Conservation (phyloP, 2,797 vertebrate species). For the Knipowitschia caucasica region DNA sequence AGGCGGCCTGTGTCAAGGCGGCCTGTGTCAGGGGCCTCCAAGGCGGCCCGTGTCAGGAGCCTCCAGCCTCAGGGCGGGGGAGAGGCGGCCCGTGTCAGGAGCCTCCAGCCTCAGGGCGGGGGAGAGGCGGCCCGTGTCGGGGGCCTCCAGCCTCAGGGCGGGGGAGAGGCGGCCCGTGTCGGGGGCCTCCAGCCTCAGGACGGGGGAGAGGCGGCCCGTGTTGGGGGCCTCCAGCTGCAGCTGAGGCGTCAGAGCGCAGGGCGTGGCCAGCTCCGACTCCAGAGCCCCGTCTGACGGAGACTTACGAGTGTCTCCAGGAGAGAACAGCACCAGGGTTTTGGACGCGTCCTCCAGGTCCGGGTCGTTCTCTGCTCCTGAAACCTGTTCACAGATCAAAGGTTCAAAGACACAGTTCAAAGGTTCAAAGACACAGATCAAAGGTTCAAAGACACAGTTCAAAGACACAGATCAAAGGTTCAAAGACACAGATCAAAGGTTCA, state of each 20-base stretch:
- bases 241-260: conserved; percentile 76
- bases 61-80: conserved; percentile 82
- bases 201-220: too few species aligned
- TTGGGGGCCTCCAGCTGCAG: conserved; percentile 69
- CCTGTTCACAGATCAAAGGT: conserved; percentile 23
- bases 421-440: not conserved
- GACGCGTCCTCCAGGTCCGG: conserved; percentile 94
- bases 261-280: conserved; percentile 83
- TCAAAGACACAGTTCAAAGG: too few species aligned
- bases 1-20: too few species aligned
- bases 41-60: conserved; percentile 70
- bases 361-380: conserved; percentile 86
- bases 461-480: not conserved
- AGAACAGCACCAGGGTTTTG: conserved; percentile 94
- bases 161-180: too few species aligned
- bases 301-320: conserved; percentile 91
- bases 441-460: not conserved
- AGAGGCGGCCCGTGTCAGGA: too few species aligned
- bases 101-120: conserved; percentile 86
- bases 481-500: too few species aligned
- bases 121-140: conserved; percentile 83
- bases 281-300: conserved; percentile 81
- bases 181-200: too few species aligned
- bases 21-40: too few species aligned
- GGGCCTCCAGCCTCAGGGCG: too few species aligned